A percentile compares a stretch with the other conserved stretches of the same genome.
These are phyloP conservation scores for Aricia agestis DNA, from an alignment of 1,140 invertebrate genomes.

Conservation along the genomic window DNA sequence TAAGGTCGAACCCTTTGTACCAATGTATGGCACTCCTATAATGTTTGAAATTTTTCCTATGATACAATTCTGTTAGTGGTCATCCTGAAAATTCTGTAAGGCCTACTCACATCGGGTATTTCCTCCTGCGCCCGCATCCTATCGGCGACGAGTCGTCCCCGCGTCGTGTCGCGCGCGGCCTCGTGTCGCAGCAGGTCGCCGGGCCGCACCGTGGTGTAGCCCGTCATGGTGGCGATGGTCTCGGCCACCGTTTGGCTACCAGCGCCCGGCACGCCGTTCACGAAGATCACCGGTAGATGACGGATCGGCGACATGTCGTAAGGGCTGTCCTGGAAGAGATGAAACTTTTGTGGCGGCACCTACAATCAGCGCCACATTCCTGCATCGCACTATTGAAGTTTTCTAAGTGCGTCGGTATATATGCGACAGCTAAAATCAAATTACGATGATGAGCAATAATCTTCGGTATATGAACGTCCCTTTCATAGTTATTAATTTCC, in stretches of 20 bases:
- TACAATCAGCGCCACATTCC: too few species aligned
- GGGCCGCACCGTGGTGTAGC: conserved; percentile 65
- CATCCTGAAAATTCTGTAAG: too few species aligned
- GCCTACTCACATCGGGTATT: conserved; percentile 50
- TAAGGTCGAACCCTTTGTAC: too few species aligned
- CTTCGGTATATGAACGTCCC: too few species aligned
- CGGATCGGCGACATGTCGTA: conserved; percentile 63
- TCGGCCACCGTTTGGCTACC: conserved; percentile 70
- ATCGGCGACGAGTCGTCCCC: conserved; percentile 62
- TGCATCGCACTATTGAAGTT: too few species aligned
- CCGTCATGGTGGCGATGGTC: conserved; percentile 70
- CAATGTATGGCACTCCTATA: too few species aligned
- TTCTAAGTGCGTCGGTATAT: too few species aligned
- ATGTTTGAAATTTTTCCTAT: too few species aligned
- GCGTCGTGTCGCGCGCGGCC: conserved; percentile 57
- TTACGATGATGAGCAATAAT: too few species aligned
- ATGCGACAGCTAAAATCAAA: too few species aligned
- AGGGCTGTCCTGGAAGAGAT: conserved; percentile 35
- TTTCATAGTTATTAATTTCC: too few species aligned
- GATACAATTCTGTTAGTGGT: too few species aligned
- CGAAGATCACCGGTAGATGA: conserved; percentile 72
- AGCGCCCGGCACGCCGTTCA: conserved; percentile 71
- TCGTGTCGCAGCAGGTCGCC: conserved; percentile 63
- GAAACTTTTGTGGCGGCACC: conserved; percentile 19
- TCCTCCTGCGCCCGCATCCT: conserved; percentile 55